A percentile compares a stretch with the other conserved stretches of the same genome.
phyloP scores from a whole-genome alignment of 35 echinoderm and acorn worm species.

The Anneissia japonica region DNA sequence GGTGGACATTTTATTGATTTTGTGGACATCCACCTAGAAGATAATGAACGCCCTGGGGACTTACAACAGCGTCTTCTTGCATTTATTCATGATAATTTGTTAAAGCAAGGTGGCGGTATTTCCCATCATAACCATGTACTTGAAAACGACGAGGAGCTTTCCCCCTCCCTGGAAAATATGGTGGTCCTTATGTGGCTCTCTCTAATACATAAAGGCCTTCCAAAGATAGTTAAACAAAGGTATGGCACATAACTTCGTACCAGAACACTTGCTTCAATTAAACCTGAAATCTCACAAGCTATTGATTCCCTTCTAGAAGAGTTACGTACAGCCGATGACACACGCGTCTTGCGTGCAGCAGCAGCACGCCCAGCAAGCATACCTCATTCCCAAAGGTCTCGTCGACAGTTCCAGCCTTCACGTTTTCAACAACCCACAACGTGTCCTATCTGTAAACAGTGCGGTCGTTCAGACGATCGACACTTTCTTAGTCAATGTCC shows the following conservation, averaged over 20 bases:
- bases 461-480: no score
- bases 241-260: neutral
- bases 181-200: neutral
- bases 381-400: neutral
- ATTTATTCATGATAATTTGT: neutral
- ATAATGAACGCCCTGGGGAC: neutral
- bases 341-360: neutral
- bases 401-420: neutral
- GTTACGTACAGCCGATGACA: neutral
- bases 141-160: conserved; percentile 3
- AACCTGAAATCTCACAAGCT: no score
- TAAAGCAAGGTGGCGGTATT: neutral
- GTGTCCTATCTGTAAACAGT: neutral
- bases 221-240: neutral
- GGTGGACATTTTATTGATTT: conserved; percentile 8
- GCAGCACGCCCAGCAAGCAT: neutral
- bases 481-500: no score
- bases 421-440: neutral
- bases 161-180: conserved; percentile 11
- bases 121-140: neutral
- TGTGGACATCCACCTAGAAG: conserved; percentile 4
- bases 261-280: neutral
- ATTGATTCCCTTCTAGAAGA: conserved; percentile 5
- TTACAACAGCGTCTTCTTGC: neutral
- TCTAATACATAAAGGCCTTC: conserved; percentile 6